Conservation (phyloP, 2,113 vertebrate genomes). For the Regulus satrapa region DNA sequence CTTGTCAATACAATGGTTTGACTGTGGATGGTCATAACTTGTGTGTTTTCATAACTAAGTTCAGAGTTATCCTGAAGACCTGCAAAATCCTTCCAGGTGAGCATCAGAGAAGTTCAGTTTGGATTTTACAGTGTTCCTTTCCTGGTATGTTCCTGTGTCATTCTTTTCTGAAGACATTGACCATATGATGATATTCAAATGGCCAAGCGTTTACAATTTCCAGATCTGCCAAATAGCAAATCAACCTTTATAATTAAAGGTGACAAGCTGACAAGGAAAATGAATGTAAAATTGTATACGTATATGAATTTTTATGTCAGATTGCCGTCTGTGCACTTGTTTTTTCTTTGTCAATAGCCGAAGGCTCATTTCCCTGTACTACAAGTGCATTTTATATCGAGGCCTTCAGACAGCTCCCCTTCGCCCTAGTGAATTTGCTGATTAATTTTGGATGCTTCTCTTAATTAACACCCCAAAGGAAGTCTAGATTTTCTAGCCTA, state of each 20-base stretch:
- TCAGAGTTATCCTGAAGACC: neutral
- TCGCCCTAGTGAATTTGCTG: constrained; percentile 97
- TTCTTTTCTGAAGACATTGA: constrained; percentile 78
- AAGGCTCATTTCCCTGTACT: constrained; percentile 87
- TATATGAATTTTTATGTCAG: constrained; percentile 99
- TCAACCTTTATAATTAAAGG: constrained; percentile 99
- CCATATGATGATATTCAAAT: constrained; percentile 87
- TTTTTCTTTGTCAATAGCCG: constrained; percentile 89
- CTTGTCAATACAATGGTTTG: neutral
- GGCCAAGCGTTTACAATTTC: constrained; percentile 83
- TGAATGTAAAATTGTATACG: constrained; percentile 94
- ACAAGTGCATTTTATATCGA: constrained; percentile 83
- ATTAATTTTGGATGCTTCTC: constrained; percentile 98
- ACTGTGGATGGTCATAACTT: neutral
- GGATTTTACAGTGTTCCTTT: neutral
- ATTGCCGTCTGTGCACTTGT: constrained; percentile 90
- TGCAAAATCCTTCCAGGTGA: neutral
- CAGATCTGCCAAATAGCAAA: constrained; percentile 89
- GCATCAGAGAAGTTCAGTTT: neutral
- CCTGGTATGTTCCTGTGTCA: constrained; percentile 31
- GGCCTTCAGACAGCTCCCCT: constrained; percentile 97
- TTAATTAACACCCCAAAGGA: constrained; percentile 99
- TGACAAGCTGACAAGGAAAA: constrained; percentile 99
- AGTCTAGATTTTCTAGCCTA: constrained; percentile 87
- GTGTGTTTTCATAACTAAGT: neutral